A percentile compares a stretch with the other conserved stretches of the same genome.
Conservation (phyloP, 2,113 vertebrate species). For the Chrysochloris asiatica region DNA sequence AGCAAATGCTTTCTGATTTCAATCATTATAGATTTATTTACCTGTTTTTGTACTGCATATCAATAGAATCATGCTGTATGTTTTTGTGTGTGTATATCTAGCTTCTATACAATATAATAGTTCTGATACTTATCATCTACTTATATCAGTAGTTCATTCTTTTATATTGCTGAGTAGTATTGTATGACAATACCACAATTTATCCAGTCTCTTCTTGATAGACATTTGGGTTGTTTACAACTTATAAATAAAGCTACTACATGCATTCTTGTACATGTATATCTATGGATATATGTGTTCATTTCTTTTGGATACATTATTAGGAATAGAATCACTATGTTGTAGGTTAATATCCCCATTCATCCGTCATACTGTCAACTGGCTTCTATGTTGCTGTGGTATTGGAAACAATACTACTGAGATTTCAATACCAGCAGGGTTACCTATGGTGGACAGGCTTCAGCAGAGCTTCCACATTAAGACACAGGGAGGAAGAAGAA, state of each 20-base stretch:
- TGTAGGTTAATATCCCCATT: neutral
- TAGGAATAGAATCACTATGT: neutral
- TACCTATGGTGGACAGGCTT: too few species aligned
- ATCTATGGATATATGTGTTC: neutral
- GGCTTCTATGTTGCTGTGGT: too few species aligned
- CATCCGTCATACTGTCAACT: too few species aligned
- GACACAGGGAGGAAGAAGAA: too few species aligned
- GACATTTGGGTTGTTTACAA: neutral
- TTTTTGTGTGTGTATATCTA: neutral
- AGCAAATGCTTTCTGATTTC: neutral
- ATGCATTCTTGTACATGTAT: neutral
- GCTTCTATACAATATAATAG: neutral
- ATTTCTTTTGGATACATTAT: neutral
- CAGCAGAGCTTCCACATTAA: too few species aligned
- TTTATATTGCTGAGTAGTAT: neutral
- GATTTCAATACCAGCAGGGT: too few species aligned
- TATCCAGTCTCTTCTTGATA: slow-evolving; percentile 13
- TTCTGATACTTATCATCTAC: neutral
- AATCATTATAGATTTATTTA: neutral
- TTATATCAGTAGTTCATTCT: neutral
- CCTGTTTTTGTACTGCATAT: neutral
- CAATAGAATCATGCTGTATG: neutral
- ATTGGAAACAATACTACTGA: too few species aligned
- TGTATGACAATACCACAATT: neutral
- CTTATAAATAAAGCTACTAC: neutral